Conservation (phyloP, 1,140 invertebrate species). For the Leucophenga varia region DNA sequence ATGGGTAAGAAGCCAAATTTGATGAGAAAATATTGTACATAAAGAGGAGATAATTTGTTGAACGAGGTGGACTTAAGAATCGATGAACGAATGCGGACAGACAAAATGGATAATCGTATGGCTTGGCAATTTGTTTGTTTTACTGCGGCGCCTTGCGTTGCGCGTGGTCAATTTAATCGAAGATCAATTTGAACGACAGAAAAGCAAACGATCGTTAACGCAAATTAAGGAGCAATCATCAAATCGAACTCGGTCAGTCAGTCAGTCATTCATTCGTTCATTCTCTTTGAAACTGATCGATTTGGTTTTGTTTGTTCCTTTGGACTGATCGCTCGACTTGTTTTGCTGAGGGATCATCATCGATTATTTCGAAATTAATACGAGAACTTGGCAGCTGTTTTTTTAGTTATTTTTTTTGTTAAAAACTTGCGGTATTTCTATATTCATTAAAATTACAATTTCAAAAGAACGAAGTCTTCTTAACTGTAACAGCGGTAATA, state of each 20-base stretch:
- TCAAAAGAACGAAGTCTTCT: too few relatives aligned
- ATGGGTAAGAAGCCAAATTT: too few relatives aligned
- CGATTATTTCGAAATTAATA: constrained; percentile 50
- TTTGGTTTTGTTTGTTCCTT: too few relatives aligned
- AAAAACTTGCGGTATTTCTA: too few relatives aligned
- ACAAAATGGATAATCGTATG: too few relatives aligned
- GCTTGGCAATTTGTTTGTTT: constrained; percentile 37
- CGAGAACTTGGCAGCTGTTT: constrained; percentile 31
- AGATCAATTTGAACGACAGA: constrained; percentile 7
- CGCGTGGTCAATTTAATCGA: background rate
- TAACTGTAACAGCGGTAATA: too few relatives aligned
- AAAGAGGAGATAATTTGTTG: constrained; percentile 54
- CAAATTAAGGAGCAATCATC: constrained; percentile 55
- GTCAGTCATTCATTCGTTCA: too few relatives aligned
- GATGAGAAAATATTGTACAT: too few relatives aligned
- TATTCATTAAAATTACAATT: too few relatives aligned
- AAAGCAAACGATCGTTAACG: constrained; percentile 41
- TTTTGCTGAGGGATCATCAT: constrained; percentile 21
- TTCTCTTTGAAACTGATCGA: too few relatives aligned
- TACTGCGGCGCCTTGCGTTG: constrained; percentile 5
- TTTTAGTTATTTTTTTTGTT: too few relatives aligned
- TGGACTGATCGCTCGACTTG: too few relatives aligned
- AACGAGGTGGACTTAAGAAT: constrained; percentile 20
- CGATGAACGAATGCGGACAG: constrained; percentile 25
- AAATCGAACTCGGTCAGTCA: constrained; percentile 33